Percentiles rank a stretch among this genome's conserved stretches.
phyloP scores from a whole-genome alignment of 2,113 vertebrate species.

The Scophthalmus maximus region DNA sequence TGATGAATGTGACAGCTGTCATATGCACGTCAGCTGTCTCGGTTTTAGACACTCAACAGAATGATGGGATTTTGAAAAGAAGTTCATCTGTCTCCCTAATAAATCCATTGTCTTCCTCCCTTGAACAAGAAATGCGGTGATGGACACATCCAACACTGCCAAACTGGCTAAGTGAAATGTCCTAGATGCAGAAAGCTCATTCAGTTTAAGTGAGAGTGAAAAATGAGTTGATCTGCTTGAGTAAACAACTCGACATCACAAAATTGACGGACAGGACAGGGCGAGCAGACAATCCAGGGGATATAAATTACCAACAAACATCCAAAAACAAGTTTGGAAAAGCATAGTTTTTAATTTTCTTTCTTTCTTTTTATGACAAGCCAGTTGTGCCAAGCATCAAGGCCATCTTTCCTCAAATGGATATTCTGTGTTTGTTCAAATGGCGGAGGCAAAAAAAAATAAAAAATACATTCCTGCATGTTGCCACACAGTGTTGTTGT shows the following conservation, averaged over 20 bases:
- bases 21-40: slow-evolving; percentile 75
- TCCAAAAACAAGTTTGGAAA: slow-evolving; percentile 61
- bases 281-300: slow-evolving; percentile 69
- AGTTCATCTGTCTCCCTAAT: slow-evolving; percentile 81
- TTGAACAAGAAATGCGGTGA: slow-evolving; percentile 70
- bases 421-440: slow-evolving; percentile 54
- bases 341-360: slow-evolving; percentile 25
- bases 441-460: slow-evolving; percentile 64
- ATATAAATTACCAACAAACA: slow-evolving; percentile 77
- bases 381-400: slow-evolving; percentile 19
- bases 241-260: slow-evolving; percentile 80
- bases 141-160: slow-evolving; percentile 75
- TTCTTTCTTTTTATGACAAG: slow-evolving; percentile 52
- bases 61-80: slow-evolving; percentile 79
- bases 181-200: slow-evolving; percentile 71
- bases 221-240: slow-evolving; percentile 79
- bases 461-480: slow-evolving; percentile 65
- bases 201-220: slow-evolving; percentile 80
- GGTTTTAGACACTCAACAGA: slow-evolving; percentile 70
- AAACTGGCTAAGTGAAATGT: slow-evolving; percentile 65
- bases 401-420: slow-evolving; percentile 52
- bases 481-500: slow-evolving; percentile 59
- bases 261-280: slow-evolving; percentile 75
- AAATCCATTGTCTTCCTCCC: slow-evolving; percentile 80
- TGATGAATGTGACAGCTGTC: slow-evolving; percentile 80